These are phyloP conservation scores for Sericinus montela DNA, from an alignment of 2,888 invertebrate species.

Conservation along the genomic window DNA sequence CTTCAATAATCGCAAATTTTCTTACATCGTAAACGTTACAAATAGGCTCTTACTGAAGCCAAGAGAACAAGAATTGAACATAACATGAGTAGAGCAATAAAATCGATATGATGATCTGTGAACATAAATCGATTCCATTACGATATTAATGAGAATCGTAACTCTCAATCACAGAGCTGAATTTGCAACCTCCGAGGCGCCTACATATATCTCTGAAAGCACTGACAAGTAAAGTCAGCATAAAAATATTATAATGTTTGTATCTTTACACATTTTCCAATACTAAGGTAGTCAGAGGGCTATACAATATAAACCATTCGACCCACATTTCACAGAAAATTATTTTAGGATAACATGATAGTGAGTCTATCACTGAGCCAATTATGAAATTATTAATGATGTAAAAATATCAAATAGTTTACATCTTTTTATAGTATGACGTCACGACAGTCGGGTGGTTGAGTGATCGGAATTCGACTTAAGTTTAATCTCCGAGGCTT, in stretches of 20 bases:
- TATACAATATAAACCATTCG: too few relatives aligned
- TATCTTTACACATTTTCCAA: too few relatives aligned
- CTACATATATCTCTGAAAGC: constrained; percentile 28
- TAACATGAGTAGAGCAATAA: constrained; percentile 44
- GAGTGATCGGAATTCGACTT: too few relatives aligned
- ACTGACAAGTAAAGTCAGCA: constrained; percentile 27
- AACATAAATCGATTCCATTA: constrained; percentile 65
- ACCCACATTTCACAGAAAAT: too few relatives aligned
- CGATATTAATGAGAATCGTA: constrained; percentile 68
- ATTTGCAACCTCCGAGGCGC: constrained; percentile 46
- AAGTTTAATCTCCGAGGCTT: too few relatives aligned
- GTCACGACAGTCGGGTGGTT: too few relatives aligned
- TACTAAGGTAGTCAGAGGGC: too few relatives aligned
- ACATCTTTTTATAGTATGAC: too few relatives aligned
- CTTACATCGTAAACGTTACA: constrained; percentile 31
- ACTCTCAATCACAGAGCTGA: constrained; percentile 59
- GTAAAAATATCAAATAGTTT: too few relatives aligned
- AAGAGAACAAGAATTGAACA: constrained; percentile 47
- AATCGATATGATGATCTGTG: constrained; percentile 53
- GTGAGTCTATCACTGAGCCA: too few relatives aligned
- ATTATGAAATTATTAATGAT: too few relatives aligned
- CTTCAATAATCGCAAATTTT: constrained; percentile 16
- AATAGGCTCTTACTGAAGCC: constrained; percentile 30
- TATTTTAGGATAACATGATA: too few relatives aligned
- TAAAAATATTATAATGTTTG: constrained; percentile 15